A percentile compares a stretch with the other conserved stretches of the same genome.
phyloP scores from a whole-genome alignment of 2,113 vertebrate species.

The Trinectes maculatus region DNA sequence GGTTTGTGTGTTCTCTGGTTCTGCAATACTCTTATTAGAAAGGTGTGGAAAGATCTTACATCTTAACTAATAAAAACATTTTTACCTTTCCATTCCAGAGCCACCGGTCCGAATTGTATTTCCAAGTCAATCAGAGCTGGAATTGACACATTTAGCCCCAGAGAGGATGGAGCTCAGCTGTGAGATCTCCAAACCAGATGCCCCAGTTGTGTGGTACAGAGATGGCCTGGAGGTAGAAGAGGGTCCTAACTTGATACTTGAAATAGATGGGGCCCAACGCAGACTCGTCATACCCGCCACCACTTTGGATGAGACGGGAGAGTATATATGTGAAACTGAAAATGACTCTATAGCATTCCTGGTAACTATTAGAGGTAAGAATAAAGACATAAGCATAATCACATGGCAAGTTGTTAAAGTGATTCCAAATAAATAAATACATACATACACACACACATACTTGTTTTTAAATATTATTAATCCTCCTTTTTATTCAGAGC shows the following conservation, averaged over 20 bases:
- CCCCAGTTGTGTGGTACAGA: constrained; percentile 86
- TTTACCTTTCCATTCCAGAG: constrained; percentile 73
- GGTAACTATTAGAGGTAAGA: constrained; percentile 85
- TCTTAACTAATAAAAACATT: neutral
- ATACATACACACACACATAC: too few species aligned
- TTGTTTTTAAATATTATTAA: neutral
- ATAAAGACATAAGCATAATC: neutral
- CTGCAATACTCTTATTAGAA: neutral
- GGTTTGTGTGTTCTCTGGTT: constrained; percentile 69
- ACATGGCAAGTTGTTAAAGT: neutral
- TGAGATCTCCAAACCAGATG: constrained; percentile 79
- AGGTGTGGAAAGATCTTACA: neutral
- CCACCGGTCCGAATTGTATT: constrained; percentile 82
- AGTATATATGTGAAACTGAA: constrained; percentile 87
- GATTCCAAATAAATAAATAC: too few species aligned
- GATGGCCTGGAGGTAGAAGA: constrained; percentile 85
- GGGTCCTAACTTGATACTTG: constrained; percentile 74
- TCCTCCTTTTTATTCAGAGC: constrained; percentile 59
- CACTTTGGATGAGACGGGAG: constrained; percentile 78
- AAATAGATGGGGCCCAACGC: constrained; percentile 75
- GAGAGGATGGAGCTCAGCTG: constrained; percentile 87
- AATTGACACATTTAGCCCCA: constrained; percentile 63
- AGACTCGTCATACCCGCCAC: constrained; percentile 82
- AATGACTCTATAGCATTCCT: constrained; percentile 87
- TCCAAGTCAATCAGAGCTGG: constrained; percentile 75